Base-by-base conservation (phyloP, 1,140 invertebrate genomes). In the Galendromus occidentalis region DNA sequence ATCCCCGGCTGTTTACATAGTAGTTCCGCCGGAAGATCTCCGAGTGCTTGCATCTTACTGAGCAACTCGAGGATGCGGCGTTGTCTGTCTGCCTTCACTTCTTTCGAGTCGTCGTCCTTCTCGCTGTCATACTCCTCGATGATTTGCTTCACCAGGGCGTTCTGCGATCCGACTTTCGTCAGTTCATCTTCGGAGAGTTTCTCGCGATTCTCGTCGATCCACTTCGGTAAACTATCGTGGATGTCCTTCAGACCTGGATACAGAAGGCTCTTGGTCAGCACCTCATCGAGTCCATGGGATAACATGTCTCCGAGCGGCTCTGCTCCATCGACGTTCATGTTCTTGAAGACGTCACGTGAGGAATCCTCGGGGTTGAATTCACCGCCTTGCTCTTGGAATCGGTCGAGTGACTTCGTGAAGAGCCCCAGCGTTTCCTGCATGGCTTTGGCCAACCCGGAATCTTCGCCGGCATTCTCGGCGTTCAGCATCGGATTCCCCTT, bases 261-360 rank as follows among this genome's bases (percentile, higher is more conserved):
- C 0, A 94, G 75, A 1, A 93, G 82, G 66, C 93, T 89, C 74
- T 92, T 91, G 0, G 88, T 91, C 1, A 93, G 76, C 41, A 93
- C 75, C 18, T 68, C 69, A 20, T 77, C 77, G 9, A 68, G 68
- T n/a, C 70, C 69, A 29, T 69, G 69, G 18, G 68, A 68, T 39
- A 39, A 39, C 25, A 47, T 65, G 41, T 68, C 70, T 6, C 68
- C 67, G 7, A 66, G 71, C 7, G 76, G 75, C 14, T 77, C 70
- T 29, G 70, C 73, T 7, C 72, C 69, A 41, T 66, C 68, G 7
- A 71, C 66, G 0, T 65, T 64, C 5, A 65, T 71, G 44, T 70
- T 69, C 28, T 70, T 69, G 33, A 74, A 70, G 47, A 72, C 67
- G 9, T 39, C 33, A 9, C 33, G 4, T 4, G 9, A 9, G 33